Evolutionary conservation across 2,888 invertebrate genomes (phyloP).

Genomic region (Masnerella sp.): DNA sequence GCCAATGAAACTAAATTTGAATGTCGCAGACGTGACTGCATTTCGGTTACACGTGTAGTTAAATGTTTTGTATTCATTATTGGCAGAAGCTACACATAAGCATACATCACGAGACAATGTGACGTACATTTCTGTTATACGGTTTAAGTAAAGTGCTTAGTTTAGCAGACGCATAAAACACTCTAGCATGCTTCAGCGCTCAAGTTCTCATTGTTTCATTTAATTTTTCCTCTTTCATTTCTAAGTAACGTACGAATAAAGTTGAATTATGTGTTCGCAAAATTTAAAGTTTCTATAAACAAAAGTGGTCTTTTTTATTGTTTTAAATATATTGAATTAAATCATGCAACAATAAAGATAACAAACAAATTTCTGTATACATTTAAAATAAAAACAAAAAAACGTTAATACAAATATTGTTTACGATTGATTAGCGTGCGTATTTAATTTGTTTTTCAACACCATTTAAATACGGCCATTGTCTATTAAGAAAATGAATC

Average conservation of each 20-base stretch:
- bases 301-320: too few species aligned
- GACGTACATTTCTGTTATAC: neutral
- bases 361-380: too few species aligned
- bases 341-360: too few species aligned
- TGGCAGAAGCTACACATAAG: neutral
- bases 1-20: neutral
- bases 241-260: too few species aligned
- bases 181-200: neutral
- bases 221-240: too few species aligned
- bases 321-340: too few species aligned
- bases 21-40: neutral
- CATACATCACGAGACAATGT: slow-evolving; percentile 4
- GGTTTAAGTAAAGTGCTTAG: neutral
- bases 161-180: neutral
- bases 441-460: neutral
- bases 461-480: neutral
- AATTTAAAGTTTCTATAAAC: too few species aligned
- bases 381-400: too few species aligned
- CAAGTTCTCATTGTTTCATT: neutral
- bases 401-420: too few species aligned
- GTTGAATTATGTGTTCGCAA: too few species aligned
- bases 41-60: neutral
- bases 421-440: neutral
- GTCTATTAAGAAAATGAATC: slow-evolving; percentile 8
- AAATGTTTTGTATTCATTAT: neutral